These are phyloP conservation scores for Lacerta bilineata DNA, from an alignment of 2,797 vertebrate species.

Conservation along the genomic window DNA sequence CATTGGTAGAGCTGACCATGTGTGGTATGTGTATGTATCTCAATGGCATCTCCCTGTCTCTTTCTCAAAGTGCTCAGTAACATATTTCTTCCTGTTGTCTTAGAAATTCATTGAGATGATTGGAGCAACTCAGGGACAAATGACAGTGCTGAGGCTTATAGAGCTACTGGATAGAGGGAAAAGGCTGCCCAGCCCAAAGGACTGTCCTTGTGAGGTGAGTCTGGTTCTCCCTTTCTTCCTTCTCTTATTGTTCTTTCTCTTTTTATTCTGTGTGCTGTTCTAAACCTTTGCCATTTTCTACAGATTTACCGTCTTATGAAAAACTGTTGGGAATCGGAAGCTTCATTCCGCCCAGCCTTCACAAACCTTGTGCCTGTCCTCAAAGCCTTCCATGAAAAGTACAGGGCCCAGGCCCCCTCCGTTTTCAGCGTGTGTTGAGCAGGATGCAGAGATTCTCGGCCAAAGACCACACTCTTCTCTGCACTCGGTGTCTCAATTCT, in stretches of 20 bases:
- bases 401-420: slow-evolving; percentile 71
- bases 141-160: slow-evolving; percentile 86
- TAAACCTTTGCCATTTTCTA: neutral
- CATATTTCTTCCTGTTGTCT: neutral
- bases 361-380: slow-evolving; percentile 82
- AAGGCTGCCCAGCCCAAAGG: slow-evolving; percentile 85
- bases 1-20: too few species aligned
- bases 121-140: slow-evolving; percentile 80
- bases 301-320: slow-evolving; percentile 84
- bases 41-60: neutral
- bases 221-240: neutral
- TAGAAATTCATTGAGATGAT: slow-evolving; percentile 91
- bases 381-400: slow-evolving; percentile 76
- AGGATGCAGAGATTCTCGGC: neutral
- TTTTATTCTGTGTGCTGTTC: neutral
- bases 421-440: slow-evolving; percentile 73
- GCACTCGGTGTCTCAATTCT: neutral
- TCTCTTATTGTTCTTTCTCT: neutral
- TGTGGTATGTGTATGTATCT: too few species aligned
- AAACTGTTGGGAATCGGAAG: slow-evolving; percentile 87
- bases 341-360: slow-evolving; percentile 86
- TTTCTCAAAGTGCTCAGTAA: neutral
- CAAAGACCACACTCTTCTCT: neutral
- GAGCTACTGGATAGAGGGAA: slow-evolving; percentile 83
- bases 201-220: slow-evolving; percentile 87